phyloP scores from a whole-genome alignment of 2,888 invertebrate genomes.

The Agriotes lineatus region DNA sequence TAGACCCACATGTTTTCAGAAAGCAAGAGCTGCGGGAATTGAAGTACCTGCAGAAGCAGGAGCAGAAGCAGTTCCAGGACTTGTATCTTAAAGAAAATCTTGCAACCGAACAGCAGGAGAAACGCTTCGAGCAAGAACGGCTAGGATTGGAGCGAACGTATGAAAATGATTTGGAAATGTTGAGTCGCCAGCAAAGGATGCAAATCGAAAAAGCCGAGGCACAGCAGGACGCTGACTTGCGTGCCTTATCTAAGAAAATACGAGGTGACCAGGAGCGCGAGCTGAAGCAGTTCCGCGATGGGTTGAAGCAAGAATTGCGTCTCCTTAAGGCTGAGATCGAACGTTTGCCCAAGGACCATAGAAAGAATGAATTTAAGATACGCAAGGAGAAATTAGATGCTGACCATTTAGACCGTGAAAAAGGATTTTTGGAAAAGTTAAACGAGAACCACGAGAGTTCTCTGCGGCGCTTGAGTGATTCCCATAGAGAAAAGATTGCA shows the following conservation, averaged over 20 bases:
- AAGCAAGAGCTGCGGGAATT: constrained; percentile 97
- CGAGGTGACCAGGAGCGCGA: constrained; percentile 96
- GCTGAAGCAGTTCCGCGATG: constrained; percentile 91
- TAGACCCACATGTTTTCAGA: constrained; percentile 87
- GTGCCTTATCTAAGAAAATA: constrained; percentile 89
- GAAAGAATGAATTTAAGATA: constrained; percentile 87
- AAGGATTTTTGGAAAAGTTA: constrained; percentile 87
- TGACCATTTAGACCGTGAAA: constrained; percentile 92
- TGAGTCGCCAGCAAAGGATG: constrained; percentile 90
- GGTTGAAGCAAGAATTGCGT: constrained; percentile 93
- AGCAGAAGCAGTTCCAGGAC: constrained; percentile 98
- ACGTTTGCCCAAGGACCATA: constrained; percentile 89
- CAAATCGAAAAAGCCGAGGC: constrained; percentile 94
- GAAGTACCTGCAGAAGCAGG: constrained; percentile 97
- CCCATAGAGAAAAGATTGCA: constrained; percentile 92
- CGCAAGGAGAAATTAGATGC: constrained; percentile 89
- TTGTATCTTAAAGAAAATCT: constrained; percentile 86
- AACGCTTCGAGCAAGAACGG: constrained; percentile 91
- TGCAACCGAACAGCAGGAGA: constrained; percentile 92
- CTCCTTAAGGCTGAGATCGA: constrained; percentile 95
- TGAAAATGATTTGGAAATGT: constrained; percentile 91
- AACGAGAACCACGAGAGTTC: constrained; percentile 91
- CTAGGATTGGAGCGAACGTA: constrained; percentile 84
- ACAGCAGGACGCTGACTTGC: constrained; percentile 90
- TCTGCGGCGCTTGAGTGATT: constrained; percentile 87